Evolutionary conservation across 2,113 vertebrate genomes (phyloP).

Genomic region (Barbus barbus): DNA sequence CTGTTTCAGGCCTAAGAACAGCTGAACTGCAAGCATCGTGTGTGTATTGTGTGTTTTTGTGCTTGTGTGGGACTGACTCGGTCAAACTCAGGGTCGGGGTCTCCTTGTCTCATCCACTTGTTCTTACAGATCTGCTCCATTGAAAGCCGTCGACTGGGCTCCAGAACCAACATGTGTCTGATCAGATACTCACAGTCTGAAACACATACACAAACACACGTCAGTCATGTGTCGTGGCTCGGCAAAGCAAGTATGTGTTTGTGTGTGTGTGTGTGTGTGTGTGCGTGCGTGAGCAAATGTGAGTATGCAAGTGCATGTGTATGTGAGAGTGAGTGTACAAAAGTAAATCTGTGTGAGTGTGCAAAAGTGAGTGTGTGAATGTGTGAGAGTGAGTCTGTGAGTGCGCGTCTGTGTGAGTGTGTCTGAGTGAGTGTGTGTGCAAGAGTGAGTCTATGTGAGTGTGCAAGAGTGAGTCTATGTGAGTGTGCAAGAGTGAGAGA

Average conservation of each 20-base stretch:
- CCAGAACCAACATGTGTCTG: constrained; percentile 97
- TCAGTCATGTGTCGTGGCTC: neutral
- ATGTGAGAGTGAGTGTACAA: no score
- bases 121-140: constrained; percentile 99
- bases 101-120: constrained; percentile 98
- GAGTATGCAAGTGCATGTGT: neutral
- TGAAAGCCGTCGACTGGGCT: constrained; percentile 89
- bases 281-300: neutral
- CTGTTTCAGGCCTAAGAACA: neutral
- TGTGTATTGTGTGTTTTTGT: neutral
- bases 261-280: neutral
- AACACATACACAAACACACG: constrained; percentile 26
- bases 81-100: constrained; percentile 90
- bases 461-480: no score
- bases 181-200: constrained; percentile 98
- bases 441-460: no score
- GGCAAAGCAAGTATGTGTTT: neutral
- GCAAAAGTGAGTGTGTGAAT: no score
- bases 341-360: no score
- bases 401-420: no score
- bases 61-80: constrained; percentile 77
- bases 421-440: no score
- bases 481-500: no score
- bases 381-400: no score
- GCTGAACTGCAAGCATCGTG: neutral